Evolutionary conservation across 2,113 vertebrate genomes (phyloP).

Genomic region (Seriola rivoliana): DNA sequence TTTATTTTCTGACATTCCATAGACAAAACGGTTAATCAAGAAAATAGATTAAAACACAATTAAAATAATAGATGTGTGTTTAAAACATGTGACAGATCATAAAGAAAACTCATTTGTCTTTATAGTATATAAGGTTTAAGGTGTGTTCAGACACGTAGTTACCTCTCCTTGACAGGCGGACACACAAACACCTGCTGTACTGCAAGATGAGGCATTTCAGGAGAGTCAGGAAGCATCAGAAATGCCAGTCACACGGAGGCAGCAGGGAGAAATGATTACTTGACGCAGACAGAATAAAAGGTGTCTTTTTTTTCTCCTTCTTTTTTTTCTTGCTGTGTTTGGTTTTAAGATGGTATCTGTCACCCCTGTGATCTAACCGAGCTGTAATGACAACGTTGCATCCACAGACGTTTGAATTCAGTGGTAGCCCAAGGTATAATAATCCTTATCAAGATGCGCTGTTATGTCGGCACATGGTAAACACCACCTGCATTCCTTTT

Average conservation of each 20-base stretch:
- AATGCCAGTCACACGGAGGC: slow-evolving; percentile 41
- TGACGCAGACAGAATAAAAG: slow-evolving; percentile 36
- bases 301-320: neutral
- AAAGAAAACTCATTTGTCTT: neutral
- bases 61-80: neutral
- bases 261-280: slow-evolving; percentile 36
- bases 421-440: slow-evolving; percentile 17
- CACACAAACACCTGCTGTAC: slow-evolving; percentile 24
- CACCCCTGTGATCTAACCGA: slow-evolving; percentile 25
- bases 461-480: slow-evolving; percentile 48
- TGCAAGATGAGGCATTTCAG: slow-evolving; percentile 34
- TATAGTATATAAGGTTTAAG: neutral
- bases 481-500: slow-evolving; percentile 35
- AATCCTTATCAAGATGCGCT: slow-evolving; percentile 52
- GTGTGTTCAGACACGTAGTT: slow-evolving; percentile 12
- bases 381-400: slow-evolving; percentile 33
- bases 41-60: neutral
- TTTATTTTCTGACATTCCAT: no score
- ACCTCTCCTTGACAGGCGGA: slow-evolving; percentile 23
- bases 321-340: neutral
- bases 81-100: neutral
- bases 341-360: slow-evolving; percentile 39
- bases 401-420: slow-evolving; percentile 37
- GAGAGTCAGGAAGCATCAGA: slow-evolving; percentile 35
- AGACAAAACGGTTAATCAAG: neutral